phyloP scores from a whole-genome alignment of 2,888 invertebrate species.

The Chrysotoxum bicinctum region DNA sequence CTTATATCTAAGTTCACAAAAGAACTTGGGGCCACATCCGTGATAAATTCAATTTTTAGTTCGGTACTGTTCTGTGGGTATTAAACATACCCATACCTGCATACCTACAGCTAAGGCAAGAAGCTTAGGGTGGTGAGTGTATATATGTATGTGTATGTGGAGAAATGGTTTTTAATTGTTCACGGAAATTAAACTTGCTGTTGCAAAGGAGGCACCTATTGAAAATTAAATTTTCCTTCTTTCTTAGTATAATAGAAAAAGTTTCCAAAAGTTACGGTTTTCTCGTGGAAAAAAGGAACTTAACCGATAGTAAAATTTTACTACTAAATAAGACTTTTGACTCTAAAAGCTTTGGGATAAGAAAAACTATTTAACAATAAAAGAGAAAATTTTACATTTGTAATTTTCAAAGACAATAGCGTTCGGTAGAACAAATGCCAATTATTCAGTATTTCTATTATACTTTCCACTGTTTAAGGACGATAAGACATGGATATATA shows the following conservation, averaged over 20 bases:
- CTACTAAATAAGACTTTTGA: background rate
- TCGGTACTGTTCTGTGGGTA: background rate
- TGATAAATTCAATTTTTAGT: conserved; percentile 11
- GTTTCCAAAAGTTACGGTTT: background rate
- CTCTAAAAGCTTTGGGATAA: background rate
- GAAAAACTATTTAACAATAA: background rate
- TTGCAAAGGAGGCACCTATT: background rate
- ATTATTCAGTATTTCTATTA: background rate
- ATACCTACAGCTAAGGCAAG: too few species aligned
- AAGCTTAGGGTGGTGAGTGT: too few species aligned
- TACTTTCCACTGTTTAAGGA: background rate
- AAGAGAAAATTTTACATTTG: background rate
- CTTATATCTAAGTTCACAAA: background rate
- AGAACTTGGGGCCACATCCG: background rate
- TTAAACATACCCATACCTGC: too few species aligned
- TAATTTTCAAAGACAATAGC: background rate
- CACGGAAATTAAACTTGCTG: background rate
- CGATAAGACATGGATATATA: too few species aligned
- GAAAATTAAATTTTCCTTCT: background rate
- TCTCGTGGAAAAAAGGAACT: background rate
- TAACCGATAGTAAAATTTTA: background rate
- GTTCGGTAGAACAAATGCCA: background rate
- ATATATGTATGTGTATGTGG: background rate
- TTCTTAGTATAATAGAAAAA: background rate
- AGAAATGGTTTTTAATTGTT: background rate